Base-by-base conservation (phyloP, 2,888 invertebrate genomes). In the Drosophila recens region DNA sequence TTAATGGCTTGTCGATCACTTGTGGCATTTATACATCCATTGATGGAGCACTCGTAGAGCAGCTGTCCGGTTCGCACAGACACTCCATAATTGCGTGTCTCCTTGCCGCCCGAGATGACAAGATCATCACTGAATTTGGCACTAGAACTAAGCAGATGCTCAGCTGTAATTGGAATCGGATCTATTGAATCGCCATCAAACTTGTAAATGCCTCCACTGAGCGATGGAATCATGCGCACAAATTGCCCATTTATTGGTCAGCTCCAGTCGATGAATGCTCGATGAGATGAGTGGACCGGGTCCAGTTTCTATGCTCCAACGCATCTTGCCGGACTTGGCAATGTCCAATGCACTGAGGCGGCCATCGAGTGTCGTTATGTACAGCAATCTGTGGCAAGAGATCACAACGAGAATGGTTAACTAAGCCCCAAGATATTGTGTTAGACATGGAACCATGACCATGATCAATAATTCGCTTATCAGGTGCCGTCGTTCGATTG, bases 351-450 rank as follows among this genome's bases (percentile, higher is more conserved):
- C 97, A 27, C 97, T 96, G 61, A 99, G 90, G 84, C 95, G 95
- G 11, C 98, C 98, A 94, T 99, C 98, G 72, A 98, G 93, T 3
- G 98, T 98, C 89, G 97, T 97, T 42, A 98, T 96, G 87, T 98
- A 94, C 62, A 98, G 93, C 76, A 97, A 93, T 88, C 97, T 97
- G 49, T 20, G 9, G 30, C 8, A 11, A 27, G 13, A 56, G n/a
- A 61, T 45, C 9, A 43, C n/a, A 27, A 53, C 5, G n/a, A 30
- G 20, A 43, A 34, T 20, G 27, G 46, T 61, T 40, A 34, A 40
- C 34, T 17, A 65, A 34, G n/a, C 13, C 11, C 23, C 42, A 23
- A 38, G n/a, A 51, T 17, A 40, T 13, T 11, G 10, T 13, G 15
- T 58, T 54, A 42, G 51, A 58, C 58, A 59, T 38, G 20, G 17